Evolutionary conservation across 2,888 invertebrate species (phyloP), one percentile per base, ranked within the genome.

Genomic region (Lasioglossum pauxillum): DNA sequence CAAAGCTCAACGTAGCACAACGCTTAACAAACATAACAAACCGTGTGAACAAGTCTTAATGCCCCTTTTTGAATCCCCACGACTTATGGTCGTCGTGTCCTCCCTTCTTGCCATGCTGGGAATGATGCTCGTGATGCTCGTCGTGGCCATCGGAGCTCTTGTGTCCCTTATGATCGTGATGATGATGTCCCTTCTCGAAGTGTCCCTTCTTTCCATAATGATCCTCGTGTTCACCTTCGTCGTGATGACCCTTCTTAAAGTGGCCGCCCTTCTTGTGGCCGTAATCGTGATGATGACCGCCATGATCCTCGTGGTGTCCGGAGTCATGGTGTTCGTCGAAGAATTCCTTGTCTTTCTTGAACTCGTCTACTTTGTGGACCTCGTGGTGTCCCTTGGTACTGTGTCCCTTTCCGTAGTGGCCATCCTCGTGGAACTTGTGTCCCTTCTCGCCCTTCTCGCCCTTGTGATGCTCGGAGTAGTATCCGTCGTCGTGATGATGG

Each of bases 301-400:
- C 98, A 93, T 98, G 97, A 93, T 98, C 98, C 93, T 97, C 97
- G 94, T 98, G 97, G 91, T 97, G 97, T 0, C 97, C 98, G 71
- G 97, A 97, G 92, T 98, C 98, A 91, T 98, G 98, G 92, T 98
- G 97, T 95, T 98, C 98, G 91, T 98, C 98, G 95, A 97, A 98
- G 96, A 98, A 98, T 93, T 98, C 97, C 93, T 98, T 98, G 93
- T 98, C 97, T 95, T 98, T 98, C 94, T 98, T 98, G 95, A 97
- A 98, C 95, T 98, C 98, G 95, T 98, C 98, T 85, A 97, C 95
- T 93, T 98, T 98, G 95, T 98, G 98, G 12, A 98, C 96, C 94
- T 98, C 97, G 94, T 98, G 98, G 90, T 98, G 97, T 82, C 98
- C 98, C 95, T 98, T 98, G 90, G 98, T 98, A 87, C 97, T 97